Evolutionary conservation across 1,140 invertebrate genomes (phyloP).

Genomic region (Lerema accius): DNA sequence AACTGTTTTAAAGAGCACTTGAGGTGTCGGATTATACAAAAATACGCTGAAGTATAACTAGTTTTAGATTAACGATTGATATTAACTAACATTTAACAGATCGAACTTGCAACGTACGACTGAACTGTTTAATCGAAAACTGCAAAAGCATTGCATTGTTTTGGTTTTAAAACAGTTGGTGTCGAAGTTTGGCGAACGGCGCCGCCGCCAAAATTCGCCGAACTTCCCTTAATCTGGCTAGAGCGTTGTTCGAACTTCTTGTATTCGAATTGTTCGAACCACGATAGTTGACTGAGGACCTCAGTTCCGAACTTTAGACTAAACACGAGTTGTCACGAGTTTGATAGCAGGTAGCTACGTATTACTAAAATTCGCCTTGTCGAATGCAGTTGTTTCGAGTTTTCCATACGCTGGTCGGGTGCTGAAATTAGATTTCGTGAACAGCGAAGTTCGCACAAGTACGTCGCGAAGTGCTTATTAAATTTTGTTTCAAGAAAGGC

Average conservation of each 20-base stretch:
- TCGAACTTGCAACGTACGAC: too few relatives aligned
- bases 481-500: too few relatives aligned
- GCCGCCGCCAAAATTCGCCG: slow-evolving; percentile 40
- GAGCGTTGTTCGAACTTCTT: slow-evolving; percentile 32
- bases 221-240: slow-evolving; percentile 45
- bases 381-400: slow-evolving; percentile 27
- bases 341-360: slow-evolving; percentile 26
- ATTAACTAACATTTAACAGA: too few relatives aligned
- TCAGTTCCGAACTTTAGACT: slow-evolving; percentile 13
- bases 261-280: slow-evolving; percentile 39
- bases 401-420: slow-evolving; percentile 14
- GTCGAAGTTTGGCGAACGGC: slow-evolving; percentile 38
- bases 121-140: neutral
- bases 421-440: slow-evolving; percentile 24
- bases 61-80: too few relatives aligned
- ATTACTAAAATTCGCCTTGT: slow-evolving; percentile 25
- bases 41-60: too few relatives aligned
- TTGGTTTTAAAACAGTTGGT: slow-evolving; percentile 39
- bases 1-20: too few relatives aligned
- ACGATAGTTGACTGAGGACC: slow-evolving; percentile 35
- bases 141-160: slow-evolving; percentile 38
- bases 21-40: too few relatives aligned
- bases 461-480: too few relatives aligned
- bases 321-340: slow-evolving; percentile 25
- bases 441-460: neutral